Conservation (phyloP, 2,888 invertebrate genomes). For the Lathronympha strigana region DNA sequence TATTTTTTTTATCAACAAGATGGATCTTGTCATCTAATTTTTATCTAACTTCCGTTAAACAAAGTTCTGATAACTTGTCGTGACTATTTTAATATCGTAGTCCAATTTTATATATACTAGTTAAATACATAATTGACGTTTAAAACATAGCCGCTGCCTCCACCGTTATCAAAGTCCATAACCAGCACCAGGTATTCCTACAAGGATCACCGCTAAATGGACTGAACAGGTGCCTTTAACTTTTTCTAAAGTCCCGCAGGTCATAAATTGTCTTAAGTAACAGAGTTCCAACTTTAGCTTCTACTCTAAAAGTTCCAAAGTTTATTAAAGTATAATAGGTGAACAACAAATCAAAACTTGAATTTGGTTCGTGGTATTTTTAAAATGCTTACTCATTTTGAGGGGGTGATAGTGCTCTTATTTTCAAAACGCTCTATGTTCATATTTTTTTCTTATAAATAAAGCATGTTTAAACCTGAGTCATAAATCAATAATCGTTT, state of each 20-base stretch:
- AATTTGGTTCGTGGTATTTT: slow-evolving; percentile 41
- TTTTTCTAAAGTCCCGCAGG: slow-evolving; percentile 66
- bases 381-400: slow-evolving; percentile 28
- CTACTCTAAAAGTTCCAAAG: slow-evolving; percentile 48
- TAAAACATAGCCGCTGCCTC: no score
- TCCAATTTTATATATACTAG: no score
- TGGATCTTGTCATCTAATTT: no score
- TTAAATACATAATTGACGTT: no score
- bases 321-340: slow-evolving; percentile 69
- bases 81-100: no score
- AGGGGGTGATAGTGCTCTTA: background rate
- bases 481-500: slow-evolving; percentile 55
- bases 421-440: background rate
- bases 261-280: slow-evolving; percentile 76
- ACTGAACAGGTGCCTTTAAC: slow-evolving; percentile 74
- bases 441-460: no score
- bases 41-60: no score
- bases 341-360: slow-evolving; percentile 56
- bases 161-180: background rate
- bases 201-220: slow-evolving; percentile 68
- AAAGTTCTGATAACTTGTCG: no score
- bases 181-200: background rate
- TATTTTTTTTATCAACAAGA: no score
- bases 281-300: slow-evolving; percentile 59
- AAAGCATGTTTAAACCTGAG: slow-evolving; percentile 7